Evolutionary conservation across 30 jellyfish, hydroid and myxozoan genomes (phyloP).

Genomic region (Aurelia sp.): DNA sequence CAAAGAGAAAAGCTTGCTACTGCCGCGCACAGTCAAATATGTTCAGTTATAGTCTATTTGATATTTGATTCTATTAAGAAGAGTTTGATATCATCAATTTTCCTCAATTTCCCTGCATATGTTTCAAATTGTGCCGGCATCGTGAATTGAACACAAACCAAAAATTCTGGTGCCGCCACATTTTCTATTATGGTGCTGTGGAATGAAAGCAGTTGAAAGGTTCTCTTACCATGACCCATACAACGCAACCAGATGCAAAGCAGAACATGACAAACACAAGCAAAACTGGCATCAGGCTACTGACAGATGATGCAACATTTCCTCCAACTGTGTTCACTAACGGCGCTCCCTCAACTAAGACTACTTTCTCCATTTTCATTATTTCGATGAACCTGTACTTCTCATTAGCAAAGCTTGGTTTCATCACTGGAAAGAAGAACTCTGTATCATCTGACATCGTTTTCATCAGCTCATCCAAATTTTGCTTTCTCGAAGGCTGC

Average conservation of each 20-base stretch:
- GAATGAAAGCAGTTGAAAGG: too few relatives aligned
- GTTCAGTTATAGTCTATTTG: too few relatives aligned
- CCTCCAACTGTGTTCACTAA: slow-evolving; percentile 31
- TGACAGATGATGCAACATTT: slow-evolving; percentile 1
- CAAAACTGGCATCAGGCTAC: slow-evolving; percentile 3
- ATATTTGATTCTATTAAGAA: too few relatives aligned
- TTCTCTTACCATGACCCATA: slow-evolving; percentile 53
- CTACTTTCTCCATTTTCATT: slow-evolving; percentile 22
- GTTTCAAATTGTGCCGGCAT: too few relatives aligned
- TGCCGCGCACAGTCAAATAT: too few relatives aligned
- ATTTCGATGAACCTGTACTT: slow-evolving; percentile 19
- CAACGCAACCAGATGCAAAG: slow-evolving; percentile 33
- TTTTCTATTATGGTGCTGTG: too few relatives aligned
- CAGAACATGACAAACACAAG: slow-evolving; percentile 39
- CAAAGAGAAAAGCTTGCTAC: too few relatives aligned
- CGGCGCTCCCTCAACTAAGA: slow-evolving; percentile 56
- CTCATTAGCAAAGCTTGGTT: slow-evolving; percentile 46
- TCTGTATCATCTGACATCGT: slow-evolving; percentile 49
- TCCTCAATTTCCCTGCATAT: too few relatives aligned
- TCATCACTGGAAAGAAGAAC: slow-evolving; percentile 52
- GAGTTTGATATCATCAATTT: too few relatives aligned
- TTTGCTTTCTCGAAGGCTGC: slow-evolving; percentile 28
- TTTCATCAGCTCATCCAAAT: slow-evolving; percentile 13
- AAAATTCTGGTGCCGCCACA: too few relatives aligned
- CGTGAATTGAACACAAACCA: too few relatives aligned